A percentile compares a stretch with the other conserved stretches of the same genome.
Conservation (phyloP, 1,140 invertebrate species). For the Radopholus similis region DNA sequence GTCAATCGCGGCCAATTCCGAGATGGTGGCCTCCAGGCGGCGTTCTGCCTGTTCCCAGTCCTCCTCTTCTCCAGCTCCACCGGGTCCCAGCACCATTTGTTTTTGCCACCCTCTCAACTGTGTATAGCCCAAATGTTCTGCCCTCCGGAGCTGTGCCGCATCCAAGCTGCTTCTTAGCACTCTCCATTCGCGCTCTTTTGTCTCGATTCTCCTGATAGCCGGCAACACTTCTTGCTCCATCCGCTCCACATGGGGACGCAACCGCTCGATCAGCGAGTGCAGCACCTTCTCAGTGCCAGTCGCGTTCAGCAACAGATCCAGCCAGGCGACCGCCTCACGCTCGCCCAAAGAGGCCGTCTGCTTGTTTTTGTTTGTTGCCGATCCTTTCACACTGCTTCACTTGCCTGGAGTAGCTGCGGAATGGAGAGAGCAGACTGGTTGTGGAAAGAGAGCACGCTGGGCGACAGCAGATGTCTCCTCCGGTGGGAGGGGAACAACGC, state of each 20-base stretch:
- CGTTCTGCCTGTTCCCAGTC: neutral
- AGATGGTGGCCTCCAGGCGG: neutral
- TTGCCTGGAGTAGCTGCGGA: neutral
- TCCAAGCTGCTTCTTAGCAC: neutral
- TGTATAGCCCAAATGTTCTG: neutral
- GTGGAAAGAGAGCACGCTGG: neutral
- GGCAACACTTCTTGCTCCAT: constrained; percentile 1
- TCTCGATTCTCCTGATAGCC: neutral
- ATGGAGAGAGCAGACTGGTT: neutral
- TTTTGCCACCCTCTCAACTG: constrained; percentile 3
- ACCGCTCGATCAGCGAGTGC: neutral
- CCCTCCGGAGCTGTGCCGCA: neutral
- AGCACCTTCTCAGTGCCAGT: neutral
- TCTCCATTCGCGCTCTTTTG: constrained; percentile 4
- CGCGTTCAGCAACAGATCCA: constrained; percentile 12
- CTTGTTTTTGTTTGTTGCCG: neutral
- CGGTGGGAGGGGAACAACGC: neutral
- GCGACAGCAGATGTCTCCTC: constrained; percentile 5
- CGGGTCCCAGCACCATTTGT: neutral
- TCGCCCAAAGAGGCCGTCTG: neutral
- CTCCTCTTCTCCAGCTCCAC: neutral
- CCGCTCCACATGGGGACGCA: neutral
- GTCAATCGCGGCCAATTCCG: neutral
- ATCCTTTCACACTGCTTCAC: neutral
- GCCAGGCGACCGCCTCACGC: constrained; percentile 3